Percentiles rank a stretch among this genome's conserved stretches.
Evolutionary conservation across 2,888 invertebrate genomes (phyloP).

Genomic region (Selenia dentaria): DNA sequence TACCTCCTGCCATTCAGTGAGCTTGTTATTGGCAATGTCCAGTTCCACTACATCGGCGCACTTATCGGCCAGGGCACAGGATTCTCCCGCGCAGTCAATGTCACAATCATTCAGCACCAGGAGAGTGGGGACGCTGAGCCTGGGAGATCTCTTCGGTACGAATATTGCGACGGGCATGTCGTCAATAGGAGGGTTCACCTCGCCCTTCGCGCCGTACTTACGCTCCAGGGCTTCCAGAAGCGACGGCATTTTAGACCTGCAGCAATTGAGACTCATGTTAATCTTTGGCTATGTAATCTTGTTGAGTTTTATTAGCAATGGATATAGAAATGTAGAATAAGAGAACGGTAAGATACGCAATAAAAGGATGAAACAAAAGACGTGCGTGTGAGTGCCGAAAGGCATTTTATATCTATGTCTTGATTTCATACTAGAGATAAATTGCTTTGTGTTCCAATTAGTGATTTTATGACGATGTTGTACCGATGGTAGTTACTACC

Average conservation of each 20-base stretch:
- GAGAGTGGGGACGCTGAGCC: slow-evolving; percentile 91
- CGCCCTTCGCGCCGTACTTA: slow-evolving; percentile 90
- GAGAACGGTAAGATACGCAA: too few species aligned
- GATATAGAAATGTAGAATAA: too few species aligned
- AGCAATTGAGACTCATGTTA: slow-evolving; percentile 38
- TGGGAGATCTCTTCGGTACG: slow-evolving; percentile 92
- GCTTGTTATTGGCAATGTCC: slow-evolving; percentile 96
- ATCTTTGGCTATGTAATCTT: too few species aligned
- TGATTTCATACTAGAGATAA: too few species aligned
- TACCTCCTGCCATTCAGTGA: slow-evolving; percentile 95
- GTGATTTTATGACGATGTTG: too few species aligned
- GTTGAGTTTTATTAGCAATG: too few species aligned
- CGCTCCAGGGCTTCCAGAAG: slow-evolving; percentile 95
- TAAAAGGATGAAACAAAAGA: too few species aligned
- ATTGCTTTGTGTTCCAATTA: too few species aligned
- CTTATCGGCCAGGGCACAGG: slow-evolving; percentile 90
- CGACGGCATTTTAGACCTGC: slow-evolving; percentile 89
- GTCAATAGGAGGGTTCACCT: slow-evolving; percentile 84
- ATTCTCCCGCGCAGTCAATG: slow-evolving; percentile 95
- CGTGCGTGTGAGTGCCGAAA: too few species aligned
- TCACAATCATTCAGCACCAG: slow-evolving; percentile 96
- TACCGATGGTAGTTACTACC: too few species aligned
- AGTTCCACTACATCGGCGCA: slow-evolving; percentile 96
- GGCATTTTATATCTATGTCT: too few species aligned
- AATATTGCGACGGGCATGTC: slow-evolving; percentile 93